Evolutionary conservation across 2,113 vertebrate genomes (phyloP).

Genomic region (Ameiurus melas): DNA sequence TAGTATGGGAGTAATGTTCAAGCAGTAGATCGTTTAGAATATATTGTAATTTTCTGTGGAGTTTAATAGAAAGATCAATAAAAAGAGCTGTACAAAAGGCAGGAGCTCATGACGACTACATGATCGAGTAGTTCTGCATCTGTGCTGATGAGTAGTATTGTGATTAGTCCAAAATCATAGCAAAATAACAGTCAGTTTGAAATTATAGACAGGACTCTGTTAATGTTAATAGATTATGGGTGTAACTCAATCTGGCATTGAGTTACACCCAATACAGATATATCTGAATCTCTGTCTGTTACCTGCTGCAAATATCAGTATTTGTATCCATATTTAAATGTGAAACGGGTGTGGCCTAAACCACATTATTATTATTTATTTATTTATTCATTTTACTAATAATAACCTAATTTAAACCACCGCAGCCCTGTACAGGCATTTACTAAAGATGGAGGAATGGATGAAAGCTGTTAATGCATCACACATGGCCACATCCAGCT

Average conservation of each 20-base stretch:
- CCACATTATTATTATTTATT: no score
- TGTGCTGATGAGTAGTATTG: background rate
- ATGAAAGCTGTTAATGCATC: background rate
- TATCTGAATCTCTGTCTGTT: no score
- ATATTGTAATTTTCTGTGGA: background rate
- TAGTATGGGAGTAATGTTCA: background rate
- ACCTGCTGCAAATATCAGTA: no score
- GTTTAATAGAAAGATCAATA: background rate
- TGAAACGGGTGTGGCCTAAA: no score
- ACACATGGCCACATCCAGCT: background rate
- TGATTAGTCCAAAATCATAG: background rate
- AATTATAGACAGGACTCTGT: no score
- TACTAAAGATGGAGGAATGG: background rate
- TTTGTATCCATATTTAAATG: no score
- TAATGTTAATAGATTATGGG: no score
- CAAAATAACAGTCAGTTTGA: no score
- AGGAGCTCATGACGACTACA: background rate
- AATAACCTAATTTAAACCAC: no score
- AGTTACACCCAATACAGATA: no score
- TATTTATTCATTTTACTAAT: no score
- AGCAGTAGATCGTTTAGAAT: background rate
- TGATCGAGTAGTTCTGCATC: background rate
- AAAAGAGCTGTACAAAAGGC: background rate
- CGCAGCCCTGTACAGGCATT: no score
- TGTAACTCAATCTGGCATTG: background rate